Base-by-base conservation (phyloP, 2,113 vertebrate species). In the Calyptomena viridis region DNA sequence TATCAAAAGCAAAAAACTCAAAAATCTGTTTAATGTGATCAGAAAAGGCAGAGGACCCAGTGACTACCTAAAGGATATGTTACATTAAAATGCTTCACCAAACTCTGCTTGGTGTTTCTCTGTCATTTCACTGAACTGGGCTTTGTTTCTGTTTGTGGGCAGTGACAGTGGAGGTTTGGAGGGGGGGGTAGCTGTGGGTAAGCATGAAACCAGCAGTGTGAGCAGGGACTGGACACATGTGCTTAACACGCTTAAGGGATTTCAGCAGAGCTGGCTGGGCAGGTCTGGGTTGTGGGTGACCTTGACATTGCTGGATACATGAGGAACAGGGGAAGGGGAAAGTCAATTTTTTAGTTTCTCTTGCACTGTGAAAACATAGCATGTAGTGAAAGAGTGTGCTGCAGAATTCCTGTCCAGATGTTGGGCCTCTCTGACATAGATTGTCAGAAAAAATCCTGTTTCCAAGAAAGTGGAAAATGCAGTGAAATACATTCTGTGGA, bases 51-150 rank as follows among this genome's bases (percentile, higher is more conserved):
- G 52, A 46, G 40, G 20, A 80, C 40, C 18, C 16, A 8, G 12
- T 5, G 5, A 23, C 49, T 62, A 6, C 37, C 12, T 35, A 20
- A 85, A 83, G 75, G 23, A 82, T 84, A 7, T 8, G 8, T 62
- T 74, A 14, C 11, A 9, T 55, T 20, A 40, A 69, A 64, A 17
- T 66, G 46, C 47, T 63, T 85, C 67, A 28, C 35, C 68, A 28
- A 17, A 1, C 31, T 75, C 39, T 77, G 17, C 59, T 83, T 1
- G 4, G 37, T 0, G 0, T 62, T 72, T 44, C 16, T 58, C 10
- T 83, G 35, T 59, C 0, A 0, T 20, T 33, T 68, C 79, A 35
- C 53, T 68, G 79, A 52, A 5, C 5, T 84, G 9, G 60, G 62
- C 40, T 30, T 84, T 2, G 4, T 52, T 87, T 73, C 40, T 83